Evolutionary conservation across 1,140 invertebrate species (phyloP), one percentile per base, ranked within the genome.

Genomic region (Coptotermes formosanus): DNA sequence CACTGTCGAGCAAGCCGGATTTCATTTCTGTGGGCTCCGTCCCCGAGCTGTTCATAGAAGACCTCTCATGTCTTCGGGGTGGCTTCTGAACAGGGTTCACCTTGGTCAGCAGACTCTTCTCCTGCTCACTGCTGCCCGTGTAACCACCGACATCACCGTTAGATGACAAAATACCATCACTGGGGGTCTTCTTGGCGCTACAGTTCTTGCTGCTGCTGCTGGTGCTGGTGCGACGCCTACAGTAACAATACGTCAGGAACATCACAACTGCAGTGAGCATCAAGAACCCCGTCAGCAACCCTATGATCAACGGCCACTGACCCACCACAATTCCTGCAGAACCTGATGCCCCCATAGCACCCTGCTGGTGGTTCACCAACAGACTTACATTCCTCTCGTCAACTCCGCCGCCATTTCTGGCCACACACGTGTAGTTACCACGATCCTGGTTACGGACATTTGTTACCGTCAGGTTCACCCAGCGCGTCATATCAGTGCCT

Each of bases 371-470:
- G 23, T 92, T 90, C 1, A 97, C 92, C 16, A 92, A 89, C 32
- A 98, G 90, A 0, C 94, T 94, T 0, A 97, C 90, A 90, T 93
- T 96, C 86, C 92, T 94, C 89, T 96, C 95, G 64, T 95, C 95
- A 16, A 94, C 93, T 0, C 97, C 98, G 3, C 96, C 97, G 0
- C 94, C 93, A 90, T 97, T 99, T 86, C 95, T 95, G 0, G 97
- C 97, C 12, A 95, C 92, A 88, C 97, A 99, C n/a, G 94, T 93
- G 90, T 98, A 99, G 84, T 96, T 94, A 0, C 97, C 98, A 88
- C 94, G 94, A 90, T 99, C 97, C 16, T 95, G 93, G 30, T 92
- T 91, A 14, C 92, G 92, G 0, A 96, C 93, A 83, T 95, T 93
- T 1, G 93, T 91, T 45, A 97, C 95, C 2, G 96, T 97, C 52